These are phyloP conservation scores for Circaetus cinerascens DNA, from an alignment of 2,113 vertebrate species.

Conservation along the genomic window DNA sequence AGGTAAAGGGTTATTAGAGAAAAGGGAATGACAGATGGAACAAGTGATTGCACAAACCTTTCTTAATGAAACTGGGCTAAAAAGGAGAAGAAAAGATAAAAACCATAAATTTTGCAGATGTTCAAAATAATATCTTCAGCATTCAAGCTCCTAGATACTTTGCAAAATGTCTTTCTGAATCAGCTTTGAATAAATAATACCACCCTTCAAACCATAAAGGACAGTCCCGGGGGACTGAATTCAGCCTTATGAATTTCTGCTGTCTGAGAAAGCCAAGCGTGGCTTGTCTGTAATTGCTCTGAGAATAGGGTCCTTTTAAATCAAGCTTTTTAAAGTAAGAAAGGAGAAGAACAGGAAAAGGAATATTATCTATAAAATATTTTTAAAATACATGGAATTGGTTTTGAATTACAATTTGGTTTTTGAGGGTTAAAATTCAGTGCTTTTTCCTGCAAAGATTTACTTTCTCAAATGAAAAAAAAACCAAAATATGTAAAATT, in stretches of 20 bases:
- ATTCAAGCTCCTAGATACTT: background rate
- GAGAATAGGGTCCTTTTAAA: background rate
- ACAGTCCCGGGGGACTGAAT: background rate
- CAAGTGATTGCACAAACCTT: background rate
- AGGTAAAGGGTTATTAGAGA: background rate
- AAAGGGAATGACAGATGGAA: background rate
- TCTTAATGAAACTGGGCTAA: background rate
- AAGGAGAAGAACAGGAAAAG: background rate
- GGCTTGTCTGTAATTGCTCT: background rate
- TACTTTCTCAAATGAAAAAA: background rate
- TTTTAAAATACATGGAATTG: background rate
- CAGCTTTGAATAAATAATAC: background rate
- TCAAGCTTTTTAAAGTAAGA: background rate
- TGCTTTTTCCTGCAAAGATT: background rate
- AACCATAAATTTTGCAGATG: rapidly evolving
- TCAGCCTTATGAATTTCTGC: background rate
- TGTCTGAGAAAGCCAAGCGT: background rate
- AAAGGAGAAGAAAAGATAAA: background rate
- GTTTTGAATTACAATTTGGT: background rate
- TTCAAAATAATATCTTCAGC: background rate
- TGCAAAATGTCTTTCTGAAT: background rate
- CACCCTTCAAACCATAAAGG: background rate
- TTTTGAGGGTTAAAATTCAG: background rate
- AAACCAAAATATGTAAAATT: background rate
- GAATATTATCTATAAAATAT: background rate